A percentile compares a stretch with the other conserved stretches of the same genome.
Evolutionary conservation across 2,113 vertebrate species (phyloP).

Genomic region (Pseudorectes ferrugineus): DNA sequence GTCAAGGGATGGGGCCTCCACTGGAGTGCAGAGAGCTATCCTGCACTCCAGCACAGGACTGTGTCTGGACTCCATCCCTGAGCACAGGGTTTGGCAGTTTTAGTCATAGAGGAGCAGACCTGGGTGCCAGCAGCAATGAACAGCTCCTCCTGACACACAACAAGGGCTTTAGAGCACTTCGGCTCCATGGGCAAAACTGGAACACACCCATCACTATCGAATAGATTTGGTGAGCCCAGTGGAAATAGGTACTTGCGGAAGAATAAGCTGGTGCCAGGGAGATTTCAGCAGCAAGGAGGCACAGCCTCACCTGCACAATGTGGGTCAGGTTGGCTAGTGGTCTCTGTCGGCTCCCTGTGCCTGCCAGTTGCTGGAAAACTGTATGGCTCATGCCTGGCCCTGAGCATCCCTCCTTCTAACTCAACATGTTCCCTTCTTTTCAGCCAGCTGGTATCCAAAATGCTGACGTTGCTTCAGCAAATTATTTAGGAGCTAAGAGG

Average conservation of each 20-base stretch:
- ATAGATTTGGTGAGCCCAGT: background rate
- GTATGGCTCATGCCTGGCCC: background rate
- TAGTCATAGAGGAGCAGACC: background rate
- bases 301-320: background rate
- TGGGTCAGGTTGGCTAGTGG: background rate
- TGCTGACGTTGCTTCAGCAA: background rate
- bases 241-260: background rate
- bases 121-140: background rate
- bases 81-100: background rate
- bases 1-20: background rate
- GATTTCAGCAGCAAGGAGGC: background rate
- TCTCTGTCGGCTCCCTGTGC: background rate
- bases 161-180: background rate
- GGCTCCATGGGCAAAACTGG: background rate
- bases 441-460: background rate
- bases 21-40: background rate
- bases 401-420: background rate
- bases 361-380: slow-evolving; percentile 60
- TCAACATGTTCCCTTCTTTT: background rate
- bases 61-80: background rate
- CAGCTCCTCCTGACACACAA: background rate
- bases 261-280: background rate
- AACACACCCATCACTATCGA: background rate
- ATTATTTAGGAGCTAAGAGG: background rate
- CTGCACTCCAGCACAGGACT: background rate